Evolutionary conservation across 2,113 vertebrate genomes (phyloP), one percentile per base, ranked within the genome.

Genomic region (Odocoileus virginianus): DNA sequence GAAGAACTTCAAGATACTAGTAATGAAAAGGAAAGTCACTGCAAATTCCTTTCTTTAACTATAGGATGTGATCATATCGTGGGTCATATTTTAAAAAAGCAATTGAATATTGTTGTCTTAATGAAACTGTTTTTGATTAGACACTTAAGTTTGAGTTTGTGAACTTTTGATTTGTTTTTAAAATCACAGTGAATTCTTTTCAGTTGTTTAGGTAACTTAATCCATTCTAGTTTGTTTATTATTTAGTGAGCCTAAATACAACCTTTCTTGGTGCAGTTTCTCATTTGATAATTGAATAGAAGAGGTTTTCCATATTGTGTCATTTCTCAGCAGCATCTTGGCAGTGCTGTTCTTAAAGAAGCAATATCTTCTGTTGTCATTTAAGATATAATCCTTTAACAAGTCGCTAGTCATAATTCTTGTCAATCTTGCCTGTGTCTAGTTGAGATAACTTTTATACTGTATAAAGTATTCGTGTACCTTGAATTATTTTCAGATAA

Each of bases 401-500:
- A 91, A 36, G 10, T 93, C 67, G 74, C n/a, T 79, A 79, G 40
- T 94, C 67, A 90, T 92, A 71, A 84, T 92, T 95, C 82, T 74
- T 97, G 71, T 43, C 55, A 83, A 76, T 67, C 82, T 60, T 92
- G 50, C 61, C 33, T 3, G 25, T 96, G 60, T 82, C 30, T 96
- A 88, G 36, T 87, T 93, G 95, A 92, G 58, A 55, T 71, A 89
- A 91, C 21, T 96, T 94, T 88, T 87, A 87, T 95, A 96, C 25
- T 91, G 13, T 89, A n/a, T 84, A 89, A 94, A 96, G 30, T 23
- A 82, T 86, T 97, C 36, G 33, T 95, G 52, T 89, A 12, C 94
- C 78, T 94, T 95, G 78, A 89, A 43, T 96, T 97, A 74, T 94
- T 97, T 97, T 96, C 60, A 97, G 57, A 45, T 97, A 76, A 89